Conservation (phyloP, 1,140 invertebrate species). For the Drosophila bifasciata region DNA sequence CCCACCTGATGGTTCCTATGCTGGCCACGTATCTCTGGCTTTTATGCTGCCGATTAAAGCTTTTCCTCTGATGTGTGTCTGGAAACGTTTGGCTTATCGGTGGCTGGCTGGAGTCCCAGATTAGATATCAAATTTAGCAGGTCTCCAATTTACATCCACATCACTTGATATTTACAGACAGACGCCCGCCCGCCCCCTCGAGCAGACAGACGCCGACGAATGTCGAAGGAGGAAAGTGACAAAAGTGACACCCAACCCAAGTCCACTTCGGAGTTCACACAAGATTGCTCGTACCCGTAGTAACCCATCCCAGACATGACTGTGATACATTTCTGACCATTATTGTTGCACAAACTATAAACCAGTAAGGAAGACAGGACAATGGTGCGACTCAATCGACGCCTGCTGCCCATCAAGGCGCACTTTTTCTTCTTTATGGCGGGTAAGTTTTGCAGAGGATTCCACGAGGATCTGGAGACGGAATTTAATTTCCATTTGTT, state of each 20-base stretch:
- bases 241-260: constrained; percentile 10
- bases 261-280: constrained; percentile 9
- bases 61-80: constrained; percentile 16
- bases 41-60: constrained; percentile 42
- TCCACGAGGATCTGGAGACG: too few relatives aligned
- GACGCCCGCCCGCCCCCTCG: too few relatives aligned
- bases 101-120: constrained; percentile 12
- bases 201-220: constrained; percentile 6
- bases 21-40: constrained; percentile 22
- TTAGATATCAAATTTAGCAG: constrained; percentile 45
- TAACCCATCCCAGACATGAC: constrained; percentile 18
- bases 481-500: constrained; percentile 6
- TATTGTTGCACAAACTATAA: constrained; percentile 2
- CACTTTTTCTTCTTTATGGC: constrained; percentile 93
- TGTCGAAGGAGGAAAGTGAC: constrained; percentile 25
- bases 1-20: constrained; percentile 36
- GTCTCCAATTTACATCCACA: constrained; percentile 27
- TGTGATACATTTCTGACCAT: constrained; percentile 56
- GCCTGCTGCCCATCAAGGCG: constrained; percentile 90
- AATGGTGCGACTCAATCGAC: constrained; percentile 87
- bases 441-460: constrained; percentile 85
- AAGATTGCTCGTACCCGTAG: constrained; percentile 44
- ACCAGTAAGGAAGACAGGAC: constrained; percentile 36
- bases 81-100: constrained; percentile 25
- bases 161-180: constrained; percentile 40